Percentiles rank a stretch among this genome's conserved stretches.
These are phyloP conservation scores for Apodemus speciosus DNA, from an alignment of 2,113 vertebrate genomes.

Conservation along the genomic window DNA sequence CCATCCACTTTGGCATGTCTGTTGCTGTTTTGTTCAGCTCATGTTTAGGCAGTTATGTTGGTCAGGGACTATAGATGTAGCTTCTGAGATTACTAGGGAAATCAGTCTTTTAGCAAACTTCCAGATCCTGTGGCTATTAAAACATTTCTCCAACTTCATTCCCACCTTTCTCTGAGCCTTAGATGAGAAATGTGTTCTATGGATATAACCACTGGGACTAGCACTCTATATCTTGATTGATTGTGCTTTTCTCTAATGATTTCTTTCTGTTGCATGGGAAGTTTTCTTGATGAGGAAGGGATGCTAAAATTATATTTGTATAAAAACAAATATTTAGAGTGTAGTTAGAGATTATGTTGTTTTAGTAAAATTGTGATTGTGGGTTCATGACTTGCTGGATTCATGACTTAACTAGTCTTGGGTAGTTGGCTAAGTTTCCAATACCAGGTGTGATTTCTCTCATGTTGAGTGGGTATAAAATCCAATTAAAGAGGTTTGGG, in stretches of 20 bases:
- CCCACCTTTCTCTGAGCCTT: background rate
- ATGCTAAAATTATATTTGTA: background rate
- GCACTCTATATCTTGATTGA: background rate
- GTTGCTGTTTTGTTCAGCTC: background rate
- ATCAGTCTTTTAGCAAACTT: background rate
- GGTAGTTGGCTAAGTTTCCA: background rate
- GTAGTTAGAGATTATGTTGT: background rate
- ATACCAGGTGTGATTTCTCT: background rate
- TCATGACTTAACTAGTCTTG: background rate
- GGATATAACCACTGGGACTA: background rate
- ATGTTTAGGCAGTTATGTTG: background rate
- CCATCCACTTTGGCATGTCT: background rate
- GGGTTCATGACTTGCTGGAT: background rate
- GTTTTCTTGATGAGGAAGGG: background rate
- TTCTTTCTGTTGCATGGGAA: background rate
- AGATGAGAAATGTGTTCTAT: background rate
- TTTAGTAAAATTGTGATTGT: background rate
- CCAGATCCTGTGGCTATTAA: background rate
- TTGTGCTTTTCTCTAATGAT: background rate
- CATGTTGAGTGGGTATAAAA: background rate
- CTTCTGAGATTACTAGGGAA: background rate
- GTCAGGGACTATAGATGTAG: background rate
- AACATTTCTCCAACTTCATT: background rate
- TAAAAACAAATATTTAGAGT: background rate
- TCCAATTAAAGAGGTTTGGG: too few species aligned